Evolutionary conservation across 2,888 invertebrate species (phyloP), one percentile per base, ranked within the genome.

Genomic region (Eupsilia transversa): DNA sequence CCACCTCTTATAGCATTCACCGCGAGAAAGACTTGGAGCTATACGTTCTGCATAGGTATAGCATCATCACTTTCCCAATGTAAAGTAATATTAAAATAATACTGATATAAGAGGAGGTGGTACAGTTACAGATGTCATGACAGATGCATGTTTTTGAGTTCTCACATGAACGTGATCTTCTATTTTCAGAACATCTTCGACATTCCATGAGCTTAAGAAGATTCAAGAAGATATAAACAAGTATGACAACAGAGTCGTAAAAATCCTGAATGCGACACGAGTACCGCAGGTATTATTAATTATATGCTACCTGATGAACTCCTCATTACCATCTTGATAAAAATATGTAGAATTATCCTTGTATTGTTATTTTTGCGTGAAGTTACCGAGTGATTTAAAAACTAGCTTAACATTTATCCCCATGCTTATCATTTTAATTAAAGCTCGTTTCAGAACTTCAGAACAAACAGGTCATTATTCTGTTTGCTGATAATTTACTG

Each of bases 181-280:
- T 77, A 12, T 79, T 96, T 96, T 75, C 91, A 97, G 97, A 89
- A 97, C 97, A 79, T 93, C 95, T 35, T 94, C 96, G 30, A 97
- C 96, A 86, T 96, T 97, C 87, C 96, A 96, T 79, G 97, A 97
- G 87, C 90, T 97, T 69, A 96, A 96, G 88, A 96, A 93, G 84
- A 94, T 97, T 84, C 97, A 97, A 88, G 95, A 95, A 60, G 92
- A 96, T 41, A 92, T 96, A 85, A 92, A 94, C 49, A 94, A 90
- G 79, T 96, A 96, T 83, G 96, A 96, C 84, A 93, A 82, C 73
- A 94, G 92, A 88, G 93, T 96, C 20, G 92, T 92, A 84, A 95
- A 96, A 80, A 86, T 95, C 56, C 85, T 96, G n/a, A 94, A 87
- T 79, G 89, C 91, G 33, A 90, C 91, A 61, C 92, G 94, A 14